phyloP scores from a whole-genome alignment of 2,888 invertebrate species.

The Hirtodrosophila cameraria region DNA sequence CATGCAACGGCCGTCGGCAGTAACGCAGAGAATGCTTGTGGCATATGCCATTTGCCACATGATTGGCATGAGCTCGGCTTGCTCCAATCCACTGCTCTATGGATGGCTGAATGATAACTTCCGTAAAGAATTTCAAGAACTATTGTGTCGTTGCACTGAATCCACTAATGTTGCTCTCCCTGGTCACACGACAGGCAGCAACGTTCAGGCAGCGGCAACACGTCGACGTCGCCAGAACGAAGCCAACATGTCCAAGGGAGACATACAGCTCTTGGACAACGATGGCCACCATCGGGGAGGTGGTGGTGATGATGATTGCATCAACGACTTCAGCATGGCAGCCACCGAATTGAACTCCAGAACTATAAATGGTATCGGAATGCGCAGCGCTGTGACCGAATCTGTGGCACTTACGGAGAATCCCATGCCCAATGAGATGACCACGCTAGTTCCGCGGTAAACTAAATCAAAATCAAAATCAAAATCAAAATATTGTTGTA shows the following conservation, averaged over 20 bases:
- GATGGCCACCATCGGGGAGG: conserved; percentile 30
- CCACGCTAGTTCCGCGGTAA: conserved; percentile 82
- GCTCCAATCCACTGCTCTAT: conserved; percentile 95
- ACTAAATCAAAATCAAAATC: conserved; percentile 33
- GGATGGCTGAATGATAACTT: conserved; percentile 98
- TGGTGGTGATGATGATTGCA: conserved; percentile 33
- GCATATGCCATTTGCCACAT: conserved; percentile 88
- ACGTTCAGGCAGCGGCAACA: conserved; percentile 75
- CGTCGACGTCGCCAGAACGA: conserved; percentile 80
- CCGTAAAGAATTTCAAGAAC: conserved; percentile 93
- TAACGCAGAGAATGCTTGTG: conserved; percentile 86
- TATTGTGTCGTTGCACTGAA: conserved; percentile 86
- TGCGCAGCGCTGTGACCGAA: conserved; percentile 77
- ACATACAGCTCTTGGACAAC: conserved; percentile 79
- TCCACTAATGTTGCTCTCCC: conserved; percentile 84
- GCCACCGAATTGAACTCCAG: conserved; percentile 61
- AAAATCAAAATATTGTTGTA: not conserved
- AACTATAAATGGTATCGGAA: conserved; percentile 56
- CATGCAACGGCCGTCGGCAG: conserved; percentile 84
- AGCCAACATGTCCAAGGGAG: conserved; percentile 79
- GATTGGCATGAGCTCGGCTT: conserved; percentile 94
- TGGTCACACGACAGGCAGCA: conserved; percentile 83
- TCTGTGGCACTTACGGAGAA: conserved; percentile 83
- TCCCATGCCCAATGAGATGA: conserved; percentile 81
- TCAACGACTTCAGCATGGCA: conserved; percentile 44